Percentiles rank a stretch among this genome's conserved stretches.
These are phyloP conservation scores for Saimiri boliviensis DNA, from an alignment of 2,113 vertebrate species.

Conservation along the genomic window DNA sequence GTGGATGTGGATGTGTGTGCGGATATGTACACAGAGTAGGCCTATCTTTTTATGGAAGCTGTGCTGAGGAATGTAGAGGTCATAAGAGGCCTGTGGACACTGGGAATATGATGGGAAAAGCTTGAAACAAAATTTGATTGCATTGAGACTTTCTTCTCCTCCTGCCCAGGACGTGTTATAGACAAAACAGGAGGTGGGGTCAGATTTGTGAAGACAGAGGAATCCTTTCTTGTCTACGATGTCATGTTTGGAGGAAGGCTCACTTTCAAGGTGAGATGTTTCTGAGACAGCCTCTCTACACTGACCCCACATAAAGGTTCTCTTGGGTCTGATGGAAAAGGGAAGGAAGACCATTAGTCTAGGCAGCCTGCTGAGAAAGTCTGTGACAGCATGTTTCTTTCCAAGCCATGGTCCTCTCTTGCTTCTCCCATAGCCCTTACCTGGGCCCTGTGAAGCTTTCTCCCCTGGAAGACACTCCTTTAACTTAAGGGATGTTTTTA, in stretches of 20 bases:
- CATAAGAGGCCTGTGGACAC: accelerated
- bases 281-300: background rate
- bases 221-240: background rate
- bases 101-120: background rate
- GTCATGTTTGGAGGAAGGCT: background rate
- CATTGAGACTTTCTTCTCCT: background rate
- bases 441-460: background rate
- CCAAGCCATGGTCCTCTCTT: background rate
- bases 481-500: background rate
- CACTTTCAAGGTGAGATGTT: background rate
- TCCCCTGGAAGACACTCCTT: background rate
- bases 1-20: too few species aligned
- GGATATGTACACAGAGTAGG: background rate
- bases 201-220: background rate
- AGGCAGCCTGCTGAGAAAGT: background rate
- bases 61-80: background rate
- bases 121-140: background rate
- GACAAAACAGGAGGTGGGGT: background rate
- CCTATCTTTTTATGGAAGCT: background rate
- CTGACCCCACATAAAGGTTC: background rate
- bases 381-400: background rate
- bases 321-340: background rate
- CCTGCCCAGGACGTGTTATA: background rate
- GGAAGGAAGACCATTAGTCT: background rate
- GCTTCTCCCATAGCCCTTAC: background rate